Base-by-base conservation (phyloP, 1,140 invertebrate genomes). In the Branchinecta lindahli region DNA sequence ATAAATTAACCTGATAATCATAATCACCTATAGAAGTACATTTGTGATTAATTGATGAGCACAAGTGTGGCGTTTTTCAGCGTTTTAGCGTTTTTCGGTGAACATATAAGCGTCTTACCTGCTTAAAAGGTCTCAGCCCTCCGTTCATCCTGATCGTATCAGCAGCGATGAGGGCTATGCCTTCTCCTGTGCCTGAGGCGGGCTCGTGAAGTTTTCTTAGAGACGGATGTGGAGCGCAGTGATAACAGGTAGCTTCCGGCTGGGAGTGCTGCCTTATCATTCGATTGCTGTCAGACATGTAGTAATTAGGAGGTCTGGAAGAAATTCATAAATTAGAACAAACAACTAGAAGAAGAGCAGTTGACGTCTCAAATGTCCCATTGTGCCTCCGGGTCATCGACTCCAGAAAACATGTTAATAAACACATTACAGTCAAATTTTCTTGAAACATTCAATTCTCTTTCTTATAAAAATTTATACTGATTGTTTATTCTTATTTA, bases 131-230 rank as follows among this genome's bases (percentile, higher is more conserved):
- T 74, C 92, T 84, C 81, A 97, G 92, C 72, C 92, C 94, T 68
- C 95, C 94, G 82, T 96, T 97, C 80, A 97, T 92, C 72, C 94
- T 84, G 74, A 97, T 84, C 46, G 93, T 96, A 80, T 96, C 94
- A n/a, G 92, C 92, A 3, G 94, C 94, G 76, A 98, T 97, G 75
- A 92, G 91, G n/a, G 92, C 91, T 71, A 94, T 92, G 10, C 71
- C 52, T 8, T 68, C 68, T 66, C 46, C 68, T 8, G 47, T 71
- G 44, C 67, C 61, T 9, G 70, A 68, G 21, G 70, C 72, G 10
- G 18, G 45, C 7, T 33, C 66, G 46, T 85, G 85, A 21, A 93
- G 82, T 77, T 92, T 89, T 75, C 90, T 86, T 76, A 92, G 80
- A 3, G 90, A 93, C 75, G 88, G 86, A 69, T 75, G 77, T 45